A percentile compares a stretch with the other conserved stretches of the same genome.
Conservation (phyloP, 2,797 vertebrate genomes). For the Leuciscus waleckii region DNA sequence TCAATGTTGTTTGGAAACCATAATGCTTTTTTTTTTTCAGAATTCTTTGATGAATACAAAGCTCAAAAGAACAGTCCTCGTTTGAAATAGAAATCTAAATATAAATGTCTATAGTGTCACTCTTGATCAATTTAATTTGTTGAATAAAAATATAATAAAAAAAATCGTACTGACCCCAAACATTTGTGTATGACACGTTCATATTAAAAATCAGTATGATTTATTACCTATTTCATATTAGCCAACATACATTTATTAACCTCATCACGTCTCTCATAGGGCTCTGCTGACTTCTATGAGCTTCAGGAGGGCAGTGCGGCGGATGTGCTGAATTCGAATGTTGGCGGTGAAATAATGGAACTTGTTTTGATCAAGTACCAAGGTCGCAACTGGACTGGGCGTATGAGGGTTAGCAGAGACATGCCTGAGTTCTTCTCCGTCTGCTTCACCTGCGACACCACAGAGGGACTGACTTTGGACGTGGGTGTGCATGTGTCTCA, state of each 20-base stretch:
- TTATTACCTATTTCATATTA: background rate
- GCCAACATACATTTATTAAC: background rate
- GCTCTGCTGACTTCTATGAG: constrained; percentile 81
- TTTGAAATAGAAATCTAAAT: background rate
- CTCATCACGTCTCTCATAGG: constrained; percentile 70
- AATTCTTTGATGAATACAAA: background rate
- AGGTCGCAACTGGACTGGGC: constrained; percentile 90
- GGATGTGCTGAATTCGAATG: constrained; percentile 86
- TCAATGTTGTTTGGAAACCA: background rate
- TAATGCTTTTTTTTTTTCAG: background rate
- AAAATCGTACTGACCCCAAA: background rate
- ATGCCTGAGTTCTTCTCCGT: constrained; percentile 86
- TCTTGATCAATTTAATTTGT: background rate
- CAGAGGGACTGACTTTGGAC: constrained; percentile 76
- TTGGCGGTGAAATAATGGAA: constrained; percentile 88
- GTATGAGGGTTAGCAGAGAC: constrained; percentile 77
- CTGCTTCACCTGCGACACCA: constrained; percentile 79
- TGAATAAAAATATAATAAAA: background rate
- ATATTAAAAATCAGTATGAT: background rate
- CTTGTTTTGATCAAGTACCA: constrained; percentile 88
- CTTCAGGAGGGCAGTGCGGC: constrained; percentile 84
- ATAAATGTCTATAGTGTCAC: background rate
- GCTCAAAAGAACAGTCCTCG: background rate
- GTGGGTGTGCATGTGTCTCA: constrained; percentile 79
- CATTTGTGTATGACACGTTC: background rate